These are phyloP conservation scores for Drosophila planitibia DNA, from an alignment of 2,888 invertebrate genomes.

Conservation along the genomic window DNA sequence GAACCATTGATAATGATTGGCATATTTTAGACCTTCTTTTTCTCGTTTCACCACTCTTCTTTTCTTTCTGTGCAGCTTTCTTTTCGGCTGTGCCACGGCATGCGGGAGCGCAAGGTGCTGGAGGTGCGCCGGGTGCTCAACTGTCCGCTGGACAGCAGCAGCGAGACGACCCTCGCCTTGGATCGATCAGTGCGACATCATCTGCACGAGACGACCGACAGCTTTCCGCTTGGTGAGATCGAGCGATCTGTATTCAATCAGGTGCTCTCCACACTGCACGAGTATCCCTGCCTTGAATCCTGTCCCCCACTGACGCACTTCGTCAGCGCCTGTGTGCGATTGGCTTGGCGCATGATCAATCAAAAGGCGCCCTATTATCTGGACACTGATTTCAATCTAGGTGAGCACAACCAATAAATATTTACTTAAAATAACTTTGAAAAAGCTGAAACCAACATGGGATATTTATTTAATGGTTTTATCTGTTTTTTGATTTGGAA, in stretches of 20 bases:
- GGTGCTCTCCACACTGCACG: slow-evolving; percentile 95
- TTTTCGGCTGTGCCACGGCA: slow-evolving; percentile 90
- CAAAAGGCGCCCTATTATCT: slow-evolving; percentile 89
- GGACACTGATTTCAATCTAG: slow-evolving; percentile 90
- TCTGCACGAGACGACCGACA: slow-evolving; percentile 89
- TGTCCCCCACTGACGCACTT: slow-evolving; percentile 92
- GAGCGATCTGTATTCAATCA: slow-evolving; percentile 89
- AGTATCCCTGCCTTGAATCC: slow-evolving; percentile 94
- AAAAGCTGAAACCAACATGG: neutral
- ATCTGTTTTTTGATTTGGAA: neutral
- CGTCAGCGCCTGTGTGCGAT: slow-evolving; percentile 92
- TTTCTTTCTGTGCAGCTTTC: slow-evolving; percentile 87
- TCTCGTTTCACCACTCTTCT: slow-evolving; percentile 7
- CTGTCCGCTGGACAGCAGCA: slow-evolving; percentile 85
- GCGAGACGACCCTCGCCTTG: slow-evolving; percentile 86
- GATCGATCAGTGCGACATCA: slow-evolving; percentile 88
- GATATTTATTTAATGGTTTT: neutral
- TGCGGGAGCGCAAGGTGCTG: slow-evolving; percentile 90
- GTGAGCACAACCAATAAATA: slow-evolving; percentile 77
- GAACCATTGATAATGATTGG: slow-evolving; percentile 51
- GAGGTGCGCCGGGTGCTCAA: slow-evolving; percentile 89
- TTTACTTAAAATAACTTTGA: neutral
- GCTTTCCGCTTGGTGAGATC: slow-evolving; percentile 89
- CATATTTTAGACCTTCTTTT: slow-evolving; percentile 43
- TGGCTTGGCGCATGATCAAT: slow-evolving; percentile 95